Evolutionary conservation across 2,113 vertebrate genomes (phyloP).

Genomic region (Pionites leucogaster): DNA sequence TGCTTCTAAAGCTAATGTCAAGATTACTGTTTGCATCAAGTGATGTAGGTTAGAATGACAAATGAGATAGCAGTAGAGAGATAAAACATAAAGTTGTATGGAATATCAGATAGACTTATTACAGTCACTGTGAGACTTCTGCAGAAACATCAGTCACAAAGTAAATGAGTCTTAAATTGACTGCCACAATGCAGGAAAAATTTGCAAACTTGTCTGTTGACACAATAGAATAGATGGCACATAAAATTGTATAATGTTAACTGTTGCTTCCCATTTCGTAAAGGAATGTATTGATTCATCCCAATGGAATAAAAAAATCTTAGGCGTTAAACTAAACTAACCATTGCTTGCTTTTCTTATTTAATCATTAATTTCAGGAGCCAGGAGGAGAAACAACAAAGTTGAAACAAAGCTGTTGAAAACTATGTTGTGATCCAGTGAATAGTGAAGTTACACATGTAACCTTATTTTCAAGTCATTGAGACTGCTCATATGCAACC

Average conservation of each 20-base stretch:
- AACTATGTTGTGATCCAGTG: not conserved
- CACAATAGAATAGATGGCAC: not conserved
- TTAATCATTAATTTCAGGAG: not conserved
- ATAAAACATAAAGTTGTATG: not conserved
- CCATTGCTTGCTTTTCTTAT: not conserved
- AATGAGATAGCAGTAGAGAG: not conserved
- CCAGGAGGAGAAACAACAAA: not conserved
- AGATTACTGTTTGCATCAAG: not conserved
- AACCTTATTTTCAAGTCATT: not conserved
- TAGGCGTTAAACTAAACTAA: not conserved
- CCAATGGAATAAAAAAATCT: conserved; percentile 31
- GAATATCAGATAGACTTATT: not conserved
- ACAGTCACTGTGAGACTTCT: not conserved
- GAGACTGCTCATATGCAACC: not conserved
- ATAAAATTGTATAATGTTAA: not conserved
- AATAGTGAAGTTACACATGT: not conserved
- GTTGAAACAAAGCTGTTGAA: not conserved
- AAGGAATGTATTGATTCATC: conserved; percentile 14
- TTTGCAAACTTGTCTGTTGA: not conserved
- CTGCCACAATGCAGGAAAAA: not conserved
- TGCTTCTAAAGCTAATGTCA: not conserved
- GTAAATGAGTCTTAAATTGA: not conserved
- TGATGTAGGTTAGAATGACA: not conserved
- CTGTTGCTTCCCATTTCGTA: not conserved
- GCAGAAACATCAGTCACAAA: not conserved